Conservation (phyloP, 2,888 invertebrate genomes). For the Muscina levida region DNA sequence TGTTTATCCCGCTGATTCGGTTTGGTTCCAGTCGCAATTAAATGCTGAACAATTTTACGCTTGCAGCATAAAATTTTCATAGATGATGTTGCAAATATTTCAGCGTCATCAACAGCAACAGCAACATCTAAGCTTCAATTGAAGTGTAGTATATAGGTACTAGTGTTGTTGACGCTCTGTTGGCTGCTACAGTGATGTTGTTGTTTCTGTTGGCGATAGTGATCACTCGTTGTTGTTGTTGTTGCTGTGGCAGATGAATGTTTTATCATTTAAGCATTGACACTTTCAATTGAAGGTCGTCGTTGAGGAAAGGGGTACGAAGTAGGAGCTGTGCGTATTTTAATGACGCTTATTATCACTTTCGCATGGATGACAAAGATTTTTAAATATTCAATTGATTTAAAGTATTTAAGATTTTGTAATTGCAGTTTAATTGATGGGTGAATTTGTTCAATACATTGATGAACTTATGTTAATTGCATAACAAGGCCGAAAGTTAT, state of each 20-base stretch:
- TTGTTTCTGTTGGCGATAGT: background rate
- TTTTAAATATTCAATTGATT: background rate
- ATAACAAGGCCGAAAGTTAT: too few relatives aligned
- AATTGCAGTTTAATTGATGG: too few relatives aligned
- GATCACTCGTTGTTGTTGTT: background rate
- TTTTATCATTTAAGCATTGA: conserved; percentile 36
- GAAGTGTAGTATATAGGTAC: background rate
- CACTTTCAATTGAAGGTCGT: conserved; percentile 46
- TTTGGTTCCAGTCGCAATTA: background rate
- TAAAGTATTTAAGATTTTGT: too few relatives aligned
- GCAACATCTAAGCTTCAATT: background rate
- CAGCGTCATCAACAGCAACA: background rate
- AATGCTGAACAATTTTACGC: conserved; percentile 1
- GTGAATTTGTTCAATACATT: too few relatives aligned
- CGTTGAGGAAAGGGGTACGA: background rate
- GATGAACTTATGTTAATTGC: too few relatives aligned
- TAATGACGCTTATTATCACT: background rate
- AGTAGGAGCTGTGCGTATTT: background rate
- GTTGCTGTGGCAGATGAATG: background rate
- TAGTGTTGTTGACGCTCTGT: too few relatives aligned
- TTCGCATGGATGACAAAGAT: background rate
- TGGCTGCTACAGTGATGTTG: background rate
- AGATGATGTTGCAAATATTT: background rate
- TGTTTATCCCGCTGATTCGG: too few relatives aligned
- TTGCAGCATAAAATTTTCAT: background rate